Percentiles rank a stretch among this genome's conserved stretches.
These are phyloP conservation scores for Drosophila ochracea DNA, from an alignment of 2,888 invertebrate genomes.

Conservation along the genomic window DNA sequence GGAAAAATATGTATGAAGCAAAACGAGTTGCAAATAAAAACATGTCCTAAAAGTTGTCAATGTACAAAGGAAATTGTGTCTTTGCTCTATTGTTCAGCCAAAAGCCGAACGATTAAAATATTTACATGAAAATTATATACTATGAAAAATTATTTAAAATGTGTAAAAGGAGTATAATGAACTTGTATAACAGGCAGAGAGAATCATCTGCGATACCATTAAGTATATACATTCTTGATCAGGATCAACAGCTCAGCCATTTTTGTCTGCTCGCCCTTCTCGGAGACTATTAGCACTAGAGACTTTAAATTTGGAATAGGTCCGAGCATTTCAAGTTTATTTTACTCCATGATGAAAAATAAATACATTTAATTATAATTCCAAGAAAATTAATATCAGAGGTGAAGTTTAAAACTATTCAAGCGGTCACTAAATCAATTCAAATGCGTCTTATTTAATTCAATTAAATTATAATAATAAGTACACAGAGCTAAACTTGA, in stretches of 20 bases:
- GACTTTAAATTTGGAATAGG: not conserved
- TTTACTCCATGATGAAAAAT: not conserved
- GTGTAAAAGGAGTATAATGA: too few species aligned
- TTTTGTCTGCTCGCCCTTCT: not conserved
- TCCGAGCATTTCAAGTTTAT: not conserved
- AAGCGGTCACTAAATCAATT: not conserved
- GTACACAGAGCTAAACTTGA: not conserved
- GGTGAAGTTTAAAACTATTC: not conserved
- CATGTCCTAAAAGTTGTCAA: not conserved
- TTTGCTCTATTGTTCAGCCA: not conserved
- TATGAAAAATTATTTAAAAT: not conserved
- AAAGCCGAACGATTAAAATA: not conserved
- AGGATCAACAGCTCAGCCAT: not conserved
- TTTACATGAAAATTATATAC: not conserved
- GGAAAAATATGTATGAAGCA: not conserved
- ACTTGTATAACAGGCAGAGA: not conserved
- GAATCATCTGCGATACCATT: not conserved
- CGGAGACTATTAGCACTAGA: not conserved
- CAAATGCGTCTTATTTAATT: not conserved
- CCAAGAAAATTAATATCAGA: not conserved
- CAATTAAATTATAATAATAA: not conserved
- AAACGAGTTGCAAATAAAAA: not conserved
- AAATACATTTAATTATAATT: not conserved
- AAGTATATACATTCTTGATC: not conserved
- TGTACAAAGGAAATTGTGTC: not conserved